phyloP scores from a whole-genome alignment of 2,888 invertebrate species.

The Scaeva pyrastri region DNA sequence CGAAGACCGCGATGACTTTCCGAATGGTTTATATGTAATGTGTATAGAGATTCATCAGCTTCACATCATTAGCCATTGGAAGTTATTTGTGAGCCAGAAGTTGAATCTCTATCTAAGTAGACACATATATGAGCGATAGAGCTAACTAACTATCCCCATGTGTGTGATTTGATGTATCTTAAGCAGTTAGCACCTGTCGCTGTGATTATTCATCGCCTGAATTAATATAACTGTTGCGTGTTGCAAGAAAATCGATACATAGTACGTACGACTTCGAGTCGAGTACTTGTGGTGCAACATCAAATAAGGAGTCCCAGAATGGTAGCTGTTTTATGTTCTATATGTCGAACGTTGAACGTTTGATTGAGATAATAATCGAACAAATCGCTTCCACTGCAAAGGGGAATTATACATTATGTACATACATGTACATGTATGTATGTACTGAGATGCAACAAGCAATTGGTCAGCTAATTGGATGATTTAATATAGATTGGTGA shows the following conservation, averaged over 20 bases:
- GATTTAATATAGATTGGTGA: constrained; percentile 50
- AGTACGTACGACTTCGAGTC: background rate
- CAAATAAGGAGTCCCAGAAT: constrained; percentile 36
- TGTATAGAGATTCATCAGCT: constrained; percentile 60
- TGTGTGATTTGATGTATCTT: constrained; percentile 42
- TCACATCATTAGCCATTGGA: constrained; percentile 48
- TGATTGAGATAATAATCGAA: constrained; percentile 73
- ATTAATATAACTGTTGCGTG: constrained; percentile 71
- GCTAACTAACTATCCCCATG: constrained; percentile 44
- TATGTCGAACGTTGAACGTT: constrained; percentile 23
- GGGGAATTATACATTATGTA: constrained; percentile 1
- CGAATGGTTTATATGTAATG: constrained; percentile 14
- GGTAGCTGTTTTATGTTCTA: constrained; percentile 40
- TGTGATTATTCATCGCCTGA: constrained; percentile 64
- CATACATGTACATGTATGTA: background rate
- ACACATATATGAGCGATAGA: background rate
- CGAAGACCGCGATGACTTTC: background rate
- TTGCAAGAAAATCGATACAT: constrained; percentile 48
- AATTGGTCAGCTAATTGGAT: constrained; percentile 69
- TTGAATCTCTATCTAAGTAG: constrained; percentile 7
- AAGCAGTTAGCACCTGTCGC: constrained; percentile 65
- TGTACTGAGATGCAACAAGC: constrained; percentile 40
- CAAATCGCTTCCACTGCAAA: constrained; percentile 51
- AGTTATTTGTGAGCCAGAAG: constrained; percentile 11
- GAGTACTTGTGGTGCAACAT: constrained; percentile 14